Conservation (phyloP, 2,888 invertebrate genomes). For the Himalopsyche anomala region DNA sequence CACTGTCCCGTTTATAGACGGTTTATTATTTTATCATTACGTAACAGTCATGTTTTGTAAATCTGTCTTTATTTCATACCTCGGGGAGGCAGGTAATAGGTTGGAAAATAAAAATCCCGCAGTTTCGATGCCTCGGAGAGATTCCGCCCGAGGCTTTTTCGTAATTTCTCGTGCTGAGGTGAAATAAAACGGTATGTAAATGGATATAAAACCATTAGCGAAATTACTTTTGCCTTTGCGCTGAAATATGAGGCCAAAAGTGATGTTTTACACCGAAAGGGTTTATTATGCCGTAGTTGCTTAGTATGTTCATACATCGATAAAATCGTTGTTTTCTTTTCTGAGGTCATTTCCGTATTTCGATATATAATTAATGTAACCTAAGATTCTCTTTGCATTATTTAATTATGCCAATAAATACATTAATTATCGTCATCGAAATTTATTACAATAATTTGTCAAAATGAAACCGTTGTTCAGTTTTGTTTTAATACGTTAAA, state of each 20-base stretch:
- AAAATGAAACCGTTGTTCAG: too few species aligned
- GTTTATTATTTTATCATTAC: too few species aligned
- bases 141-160: slow-evolving; percentile 43
- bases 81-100: slow-evolving; percentile 57
- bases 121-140: neutral
- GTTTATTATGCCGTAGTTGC: slow-evolving; percentile 2
- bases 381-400: too few species aligned
- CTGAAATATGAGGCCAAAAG: slow-evolving; percentile 46
- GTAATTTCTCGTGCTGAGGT: slow-evolving; percentile 51
- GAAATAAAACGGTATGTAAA: slow-evolving; percentile 57
- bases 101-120: slow-evolving; percentile 61
- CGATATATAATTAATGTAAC: too few species aligned
- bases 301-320: neutral
- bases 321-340: too few species aligned
- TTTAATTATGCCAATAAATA: too few species aligned
- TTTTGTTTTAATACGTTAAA: too few species aligned
- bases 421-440: too few species aligned
- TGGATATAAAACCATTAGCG: slow-evolving; percentile 59
- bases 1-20: too few species aligned
- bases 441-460: too few species aligned
- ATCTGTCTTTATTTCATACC: neutral
- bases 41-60: slow-evolving; percentile 8
- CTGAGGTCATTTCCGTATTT: too few species aligned
- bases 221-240: slow-evolving; percentile 59
- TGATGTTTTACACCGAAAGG: neutral